Evolutionary conservation across 2,888 invertebrate species (phyloP), one percentile per base, ranked within the genome.

Genomic region (Volucella inanis): DNA sequence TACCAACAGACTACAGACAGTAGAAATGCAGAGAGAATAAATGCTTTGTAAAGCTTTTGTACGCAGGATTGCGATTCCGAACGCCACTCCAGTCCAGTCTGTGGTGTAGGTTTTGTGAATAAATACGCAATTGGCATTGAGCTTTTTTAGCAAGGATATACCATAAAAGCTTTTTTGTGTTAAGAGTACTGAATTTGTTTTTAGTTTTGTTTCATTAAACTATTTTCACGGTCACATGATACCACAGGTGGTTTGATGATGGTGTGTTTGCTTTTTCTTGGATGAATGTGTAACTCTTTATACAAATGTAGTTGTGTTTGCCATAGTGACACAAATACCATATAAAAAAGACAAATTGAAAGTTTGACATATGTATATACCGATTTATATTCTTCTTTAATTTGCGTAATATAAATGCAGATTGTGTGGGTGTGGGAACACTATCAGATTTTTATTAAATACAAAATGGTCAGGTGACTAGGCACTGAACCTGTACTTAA

Each of bases 171-270:
- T 79, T 79, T 68, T 62, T 6, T 9, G 6, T 59, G 45, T 57
- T 43, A 43, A 57, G 70, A 64, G 43, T 38, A 39, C 22, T 62
- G 39, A 65, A 38, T 31, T 61, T 75, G 61, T 78, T 54, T n/a
- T n/a, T 70, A 70, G 38, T 49, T 49, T 64, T 50, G 41, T 52
- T 39, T 67, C 47, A 22, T 12, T 14, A 31, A 80, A 71, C 80
- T 68, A 71, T 67, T 80, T 85, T 85, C 85, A 85, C 76, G 85
- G 85, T 85, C 85, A 81, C 67, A 85, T 80, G 85, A 81, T 72
- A 79, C 83, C 68, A 85, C 85, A 85, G 85, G 85, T 85, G 85
- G 85, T 85, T 85, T 77, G 85, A 77, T 81, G 72, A 68, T 80
- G 75, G 83, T 72, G 65, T 71, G 15, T 52, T 45, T 22, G 22